Evolutionary conservation across 2,797 vertebrate species (phyloP).

Genomic region (Eulemur rubriventer): DNA sequence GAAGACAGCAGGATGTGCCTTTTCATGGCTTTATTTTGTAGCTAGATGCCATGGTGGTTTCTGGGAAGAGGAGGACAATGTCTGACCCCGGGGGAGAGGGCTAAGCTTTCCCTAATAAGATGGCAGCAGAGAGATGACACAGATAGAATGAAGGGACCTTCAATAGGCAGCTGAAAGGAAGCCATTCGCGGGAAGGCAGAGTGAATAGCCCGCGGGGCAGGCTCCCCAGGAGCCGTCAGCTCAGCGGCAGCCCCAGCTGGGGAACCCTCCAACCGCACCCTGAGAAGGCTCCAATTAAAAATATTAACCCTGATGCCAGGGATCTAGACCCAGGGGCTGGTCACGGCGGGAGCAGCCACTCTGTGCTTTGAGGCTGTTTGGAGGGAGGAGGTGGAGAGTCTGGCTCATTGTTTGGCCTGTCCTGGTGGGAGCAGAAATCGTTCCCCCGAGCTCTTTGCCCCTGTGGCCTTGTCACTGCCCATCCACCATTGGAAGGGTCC

Average conservation of each 20-base stretch:
- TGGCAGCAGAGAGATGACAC: constrained; percentile 20
- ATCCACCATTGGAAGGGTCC: background rate
- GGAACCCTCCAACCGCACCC: background rate
- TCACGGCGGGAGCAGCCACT: rapidly evolving
- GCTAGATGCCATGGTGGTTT: background rate
- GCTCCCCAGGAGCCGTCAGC: background rate
- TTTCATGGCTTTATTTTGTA: background rate
- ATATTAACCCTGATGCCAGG: background rate
- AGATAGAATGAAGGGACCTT: background rate
- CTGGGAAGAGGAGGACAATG: constrained; percentile 25
- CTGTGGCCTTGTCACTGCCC: rapidly evolving
- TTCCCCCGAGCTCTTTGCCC: rapidly evolving
- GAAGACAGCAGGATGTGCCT: background rate
- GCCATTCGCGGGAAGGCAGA: background rate
- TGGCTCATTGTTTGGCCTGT: rapidly evolving
- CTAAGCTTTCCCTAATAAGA: constrained; percentile 61
- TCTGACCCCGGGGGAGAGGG: background rate
- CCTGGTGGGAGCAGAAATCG: background rate
- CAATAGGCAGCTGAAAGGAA: background rate
- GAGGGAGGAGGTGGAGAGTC: too few relatives aligned
- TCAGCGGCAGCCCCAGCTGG: background rate
- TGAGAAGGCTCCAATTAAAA: constrained; percentile 3
- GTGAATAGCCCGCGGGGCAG: background rate
- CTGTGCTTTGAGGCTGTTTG: background rate
- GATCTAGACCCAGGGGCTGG: background rate